A percentile compares a stretch with the other conserved stretches of the same genome.
Evolutionary conservation across 2,888 invertebrate species (phyloP).

Genomic region (Lepidochitona cinerea): DNA sequence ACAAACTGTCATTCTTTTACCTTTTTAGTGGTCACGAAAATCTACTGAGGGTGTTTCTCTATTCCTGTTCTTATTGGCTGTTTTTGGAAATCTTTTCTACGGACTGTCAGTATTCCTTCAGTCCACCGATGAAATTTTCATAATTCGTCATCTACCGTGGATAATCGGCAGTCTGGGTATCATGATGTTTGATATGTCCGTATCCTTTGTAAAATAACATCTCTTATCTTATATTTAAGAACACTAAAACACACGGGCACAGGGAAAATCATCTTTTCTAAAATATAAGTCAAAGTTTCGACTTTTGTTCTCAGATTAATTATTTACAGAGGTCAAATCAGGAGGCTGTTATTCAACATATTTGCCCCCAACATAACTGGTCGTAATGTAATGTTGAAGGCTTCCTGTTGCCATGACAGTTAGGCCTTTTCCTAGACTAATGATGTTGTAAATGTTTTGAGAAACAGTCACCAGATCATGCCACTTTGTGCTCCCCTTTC

Average conservation of each 20-base stretch:
- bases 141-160: constrained; percentile 70
- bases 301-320: no score
- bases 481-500: no score
- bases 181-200: constrained; percentile 69
- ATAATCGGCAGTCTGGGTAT: constrained; percentile 71
- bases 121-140: constrained; percentile 41
- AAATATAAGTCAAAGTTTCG: no score
- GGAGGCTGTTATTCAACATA: no score
- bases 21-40: constrained; percentile 51
- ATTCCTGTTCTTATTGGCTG: constrained; percentile 59
- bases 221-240: background rate
- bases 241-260: no score
- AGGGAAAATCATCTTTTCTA: no score
- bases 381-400: no score
- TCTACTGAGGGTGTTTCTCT: constrained; percentile 66
- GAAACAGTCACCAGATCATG: no score
- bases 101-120: constrained; percentile 66
- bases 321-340: no score
- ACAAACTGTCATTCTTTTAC: constrained; percentile 1
- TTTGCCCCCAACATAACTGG: background rate
- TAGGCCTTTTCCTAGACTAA: no score
- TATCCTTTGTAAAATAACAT: constrained; percentile 53
- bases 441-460: no score
- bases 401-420: no score
- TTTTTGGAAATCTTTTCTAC: constrained; percentile 66